Base-by-base conservation (phyloP, 2,888 invertebrate genomes). In the Eupithecia dodoneata region DNA sequence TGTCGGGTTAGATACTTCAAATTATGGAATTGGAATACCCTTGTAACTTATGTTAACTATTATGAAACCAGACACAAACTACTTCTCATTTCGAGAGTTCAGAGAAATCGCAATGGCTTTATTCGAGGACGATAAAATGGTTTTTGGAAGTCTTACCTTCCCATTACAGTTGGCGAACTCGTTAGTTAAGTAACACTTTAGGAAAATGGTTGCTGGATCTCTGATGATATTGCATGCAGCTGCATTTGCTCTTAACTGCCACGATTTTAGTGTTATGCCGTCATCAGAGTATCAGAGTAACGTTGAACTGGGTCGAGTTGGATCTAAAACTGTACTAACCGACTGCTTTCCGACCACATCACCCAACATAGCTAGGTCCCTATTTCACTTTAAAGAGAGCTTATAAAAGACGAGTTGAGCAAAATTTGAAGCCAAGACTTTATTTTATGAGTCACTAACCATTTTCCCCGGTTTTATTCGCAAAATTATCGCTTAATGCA, bases 21-120 rank as follows among this genome's bases (percentile, higher is more conserved):
- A 87, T 87, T 85, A 86, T 84, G 83, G 84, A 84, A 87, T 85
- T 85, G 87, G 78, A 86, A 86, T 83, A 80, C 82, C 84, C 83
- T 83, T 83, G 81, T 83, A 81, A 84, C 82, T 82, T 79, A 74
- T 78, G 79, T 74, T 30, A 82, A 83, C 82, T 83, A 80, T 80
- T 79, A 81, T 80, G 81, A 85, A 81, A 79, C 81, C 74, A 81
- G 82, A 82, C 78, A 74, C 79, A 74, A 76, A 81, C 73, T 82
- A 79, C 76, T 81, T 71, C 66, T 65, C 71, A 63, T 73, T 72
- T 75, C 47, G 74, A 66, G 42, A 75, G 71, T 80, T 79, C 80
- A 77, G 73, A 72, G 75, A 66, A 81, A 78, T 81, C 76, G 73
- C 72, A 75, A 76, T 79, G 59, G 74, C 65, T 73, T 71, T 76